A percentile compares a stretch with the other conserved stretches of the same genome.
phyloP scores from a whole-genome alignment of 1,140 invertebrate genomes.

The Polyergus mexicanus region DNA sequence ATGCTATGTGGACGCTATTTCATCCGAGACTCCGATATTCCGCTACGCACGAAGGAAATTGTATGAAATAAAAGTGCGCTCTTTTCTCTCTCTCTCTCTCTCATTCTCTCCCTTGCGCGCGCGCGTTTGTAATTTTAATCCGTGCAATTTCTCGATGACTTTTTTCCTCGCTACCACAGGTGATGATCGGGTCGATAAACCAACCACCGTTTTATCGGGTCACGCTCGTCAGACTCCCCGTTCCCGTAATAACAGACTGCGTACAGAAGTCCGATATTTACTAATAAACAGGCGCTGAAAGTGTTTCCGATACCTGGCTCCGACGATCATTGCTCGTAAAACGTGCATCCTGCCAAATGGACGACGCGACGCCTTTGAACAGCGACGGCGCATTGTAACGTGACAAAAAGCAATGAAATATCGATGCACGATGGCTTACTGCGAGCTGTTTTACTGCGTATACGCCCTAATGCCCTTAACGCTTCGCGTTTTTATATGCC shows the following conservation, averaged over 20 bases:
- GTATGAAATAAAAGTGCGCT: constrained; percentile 45
- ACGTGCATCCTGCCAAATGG: constrained; percentile 34
- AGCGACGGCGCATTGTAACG: constrained; percentile 28
- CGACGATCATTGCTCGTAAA: constrained; percentile 30
- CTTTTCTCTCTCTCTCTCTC: neutral
- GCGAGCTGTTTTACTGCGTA: constrained; percentile 43
- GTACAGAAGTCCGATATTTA: constrained; percentile 49
- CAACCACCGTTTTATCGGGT: constrained; percentile 54
- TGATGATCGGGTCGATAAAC: constrained; percentile 58
- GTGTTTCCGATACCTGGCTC: constrained; percentile 33
- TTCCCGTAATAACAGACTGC: constrained; percentile 46
- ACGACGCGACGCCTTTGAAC: constrained; percentile 37
- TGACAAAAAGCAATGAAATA: constrained; percentile 50
- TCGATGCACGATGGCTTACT: constrained; percentile 38
- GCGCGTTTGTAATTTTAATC: constrained; percentile 52
- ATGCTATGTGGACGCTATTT: constrained; percentile 1
- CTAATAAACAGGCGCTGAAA: constrained; percentile 57
- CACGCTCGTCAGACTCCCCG: constrained; percentile 44
- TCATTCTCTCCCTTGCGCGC: neutral
- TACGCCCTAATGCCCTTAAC: constrained; percentile 19
- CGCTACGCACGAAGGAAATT: constrained; percentile 34
- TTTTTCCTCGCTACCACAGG: constrained; percentile 30
- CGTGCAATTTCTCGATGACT: constrained; percentile 46
- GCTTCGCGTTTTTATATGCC: neutral
- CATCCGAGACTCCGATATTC: constrained; percentile 42